Evolutionary conservation across 2,888 invertebrate species (phyloP), one percentile per base, ranked within the genome.

Genomic region (Noctua comes): DNA sequence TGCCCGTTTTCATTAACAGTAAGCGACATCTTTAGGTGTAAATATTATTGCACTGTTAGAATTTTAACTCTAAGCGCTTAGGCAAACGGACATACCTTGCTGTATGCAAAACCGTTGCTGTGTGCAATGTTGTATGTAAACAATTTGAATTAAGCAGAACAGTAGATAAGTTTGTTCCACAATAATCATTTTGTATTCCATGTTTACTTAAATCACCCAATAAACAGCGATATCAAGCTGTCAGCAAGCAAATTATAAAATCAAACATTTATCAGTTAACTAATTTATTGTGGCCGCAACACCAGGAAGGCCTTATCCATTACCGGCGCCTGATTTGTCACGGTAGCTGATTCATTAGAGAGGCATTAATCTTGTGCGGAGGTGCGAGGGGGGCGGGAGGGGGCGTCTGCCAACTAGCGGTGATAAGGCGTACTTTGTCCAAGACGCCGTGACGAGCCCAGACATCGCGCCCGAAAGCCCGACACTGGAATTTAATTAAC

Each of bases 401-500:
- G 84, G 82, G 81, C 82, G 89, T 88, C 91, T 90, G 86, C 91
- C 90, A 91, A 93, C 92, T 93, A 94, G 91, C 91, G 88, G 91
- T 94, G 94, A 95, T 95, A 95, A 95, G 93, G 92, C 92, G 93
- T 93, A 94, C 94, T 94, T 94, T 94, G 94, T 94, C 93, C 93
- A 94, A 93, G 94, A 93, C 91, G 91, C 93, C 93, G 92, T 94
- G 94, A 94, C 94, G 93, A 92, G 91, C 93, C 90, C 88, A 93
- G 92, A 93, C 92, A 91, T 90, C 90, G 89, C 88, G 89, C 90
- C 90, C 88, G 88, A 93, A 94, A 93, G 92, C 92, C 90, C 91
- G 92, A 94, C 95, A 95, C 92, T 93, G 94, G 93, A 95, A 95
- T 95, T 94, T 95, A 95, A 95, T 95, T 95, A 95, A 95, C 95